A percentile compares a stretch with the other conserved stretches of the same genome.
phyloP scores from a whole-genome alignment of 2,888 invertebrate species.

The Campaea margaritaria region DNA sequence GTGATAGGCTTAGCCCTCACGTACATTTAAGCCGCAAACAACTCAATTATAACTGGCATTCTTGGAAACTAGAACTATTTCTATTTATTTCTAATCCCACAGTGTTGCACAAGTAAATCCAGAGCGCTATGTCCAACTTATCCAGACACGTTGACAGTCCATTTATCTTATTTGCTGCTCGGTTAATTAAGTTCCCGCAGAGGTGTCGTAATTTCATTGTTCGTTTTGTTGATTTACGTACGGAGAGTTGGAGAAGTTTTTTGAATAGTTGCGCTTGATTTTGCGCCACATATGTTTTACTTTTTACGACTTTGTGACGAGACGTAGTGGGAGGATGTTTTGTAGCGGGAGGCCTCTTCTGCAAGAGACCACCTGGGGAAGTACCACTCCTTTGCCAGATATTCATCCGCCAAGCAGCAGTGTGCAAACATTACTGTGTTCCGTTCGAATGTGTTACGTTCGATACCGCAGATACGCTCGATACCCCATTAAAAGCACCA shows the following conservation, averaged over 20 bases:
- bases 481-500: background rate
- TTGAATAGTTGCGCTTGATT: constrained; percentile 1
- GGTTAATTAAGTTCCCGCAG: constrained; percentile 75
- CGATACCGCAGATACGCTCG: too few relatives aligned
- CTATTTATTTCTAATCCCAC: constrained; percentile 29
- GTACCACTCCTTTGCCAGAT: too few relatives aligned
- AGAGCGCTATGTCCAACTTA: constrained; percentile 52
- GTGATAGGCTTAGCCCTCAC: too few relatives aligned
- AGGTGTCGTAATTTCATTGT: constrained; percentile 72
- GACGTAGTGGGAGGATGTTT: too few relatives aligned
- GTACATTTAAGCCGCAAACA: too few relatives aligned
- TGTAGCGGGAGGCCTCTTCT: too few relatives aligned
- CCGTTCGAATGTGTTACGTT: too few relatives aligned
- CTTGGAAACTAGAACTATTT: background rate
- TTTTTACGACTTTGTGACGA: too few relatives aligned
- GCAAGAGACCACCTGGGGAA: too few relatives aligned
- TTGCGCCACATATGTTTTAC: too few relatives aligned
- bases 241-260: constrained; percentile 13
- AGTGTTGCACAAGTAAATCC: constrained; percentile 40
- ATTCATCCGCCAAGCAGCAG: too few relatives aligned
- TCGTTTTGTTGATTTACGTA: constrained; percentile 68
- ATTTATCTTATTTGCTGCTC: constrained; percentile 80
- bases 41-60: too few relatives aligned
- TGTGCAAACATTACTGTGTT: background rate
- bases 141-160: constrained; percentile 73